Percentiles rank a stretch among this genome's conserved stretches.
These are phyloP conservation scores for Zootermopsis nevadensis DNA, from an alignment of 2,888 invertebrate species.

Conservation along the genomic window DNA sequence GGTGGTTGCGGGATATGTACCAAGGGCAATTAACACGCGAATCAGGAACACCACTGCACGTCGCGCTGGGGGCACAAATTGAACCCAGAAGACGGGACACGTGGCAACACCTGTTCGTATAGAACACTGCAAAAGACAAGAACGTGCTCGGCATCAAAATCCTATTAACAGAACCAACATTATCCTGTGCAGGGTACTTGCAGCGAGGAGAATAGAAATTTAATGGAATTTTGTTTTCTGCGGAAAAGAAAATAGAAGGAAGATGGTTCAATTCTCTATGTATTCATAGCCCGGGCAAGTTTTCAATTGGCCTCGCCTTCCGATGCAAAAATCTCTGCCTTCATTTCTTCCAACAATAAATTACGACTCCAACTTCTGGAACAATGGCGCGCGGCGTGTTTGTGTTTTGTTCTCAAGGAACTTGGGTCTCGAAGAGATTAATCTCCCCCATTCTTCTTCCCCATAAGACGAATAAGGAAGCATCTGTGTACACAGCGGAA, in stretches of 20 bases:
- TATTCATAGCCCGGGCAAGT: conserved; percentile 10
- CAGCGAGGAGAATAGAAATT: neutral
- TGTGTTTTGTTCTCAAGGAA: conserved; percentile 13
- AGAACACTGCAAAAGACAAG: too few relatives aligned
- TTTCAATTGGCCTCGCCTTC: conserved; percentile 7
- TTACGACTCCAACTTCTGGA: conserved; percentile 10
- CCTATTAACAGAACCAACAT: neutral
- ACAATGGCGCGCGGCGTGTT: conserved; percentile 1
- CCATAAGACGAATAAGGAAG: too few relatives aligned
- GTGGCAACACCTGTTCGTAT: too few relatives aligned
- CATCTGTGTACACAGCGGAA: too few relatives aligned
- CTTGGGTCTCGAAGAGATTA: too few relatives aligned
- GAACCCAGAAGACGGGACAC: too few relatives aligned
- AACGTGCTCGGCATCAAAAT: too few relatives aligned
- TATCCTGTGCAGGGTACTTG: neutral
- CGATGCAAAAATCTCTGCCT: conserved; percentile 1
- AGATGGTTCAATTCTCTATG: neutral
- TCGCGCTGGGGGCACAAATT: too few relatives aligned
- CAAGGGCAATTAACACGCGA: too few relatives aligned
- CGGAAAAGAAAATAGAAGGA: neutral
- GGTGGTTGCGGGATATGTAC: too few relatives aligned
- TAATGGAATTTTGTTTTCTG: neutral
- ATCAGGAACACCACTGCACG: too few relatives aligned
- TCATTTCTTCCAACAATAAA: neutral
- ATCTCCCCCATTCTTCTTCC: too few relatives aligned